A percentile compares a stretch with the other conserved stretches of the same genome.
phyloP scores from a whole-genome alignment of 1,140 invertebrate genomes.

The Drosophila nigrodunni region DNA sequence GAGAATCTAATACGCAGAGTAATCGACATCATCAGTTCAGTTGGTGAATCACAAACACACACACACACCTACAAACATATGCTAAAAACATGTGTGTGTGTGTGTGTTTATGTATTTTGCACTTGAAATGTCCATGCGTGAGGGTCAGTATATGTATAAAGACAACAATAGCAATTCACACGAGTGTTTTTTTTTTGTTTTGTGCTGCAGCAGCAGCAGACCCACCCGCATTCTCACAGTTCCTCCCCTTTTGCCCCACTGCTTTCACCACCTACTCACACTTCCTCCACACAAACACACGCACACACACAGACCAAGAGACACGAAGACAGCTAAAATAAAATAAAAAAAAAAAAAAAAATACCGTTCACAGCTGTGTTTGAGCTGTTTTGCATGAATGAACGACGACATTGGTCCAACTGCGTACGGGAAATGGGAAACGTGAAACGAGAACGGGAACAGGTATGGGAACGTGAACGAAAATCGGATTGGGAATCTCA shows the following conservation, averaged over 20 bases:
- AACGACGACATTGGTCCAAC: constrained; percentile 6
- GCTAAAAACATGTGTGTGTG: neutral
- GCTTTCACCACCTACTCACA: constrained; percentile 6
- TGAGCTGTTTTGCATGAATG: constrained; percentile 56
- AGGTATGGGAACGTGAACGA: too few relatives aligned
- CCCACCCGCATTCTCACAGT: neutral
- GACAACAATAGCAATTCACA: constrained; percentile 14
- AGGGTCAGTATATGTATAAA: constrained; percentile 16
- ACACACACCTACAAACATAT: neutral
- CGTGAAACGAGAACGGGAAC: neutral
- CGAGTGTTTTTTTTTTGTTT: neutral
- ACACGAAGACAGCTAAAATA: too few relatives aligned
- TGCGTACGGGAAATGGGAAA: constrained; percentile 2
- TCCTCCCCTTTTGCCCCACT: neutral
- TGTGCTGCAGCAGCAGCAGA: neutral
- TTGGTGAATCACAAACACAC: constrained; percentile 17
- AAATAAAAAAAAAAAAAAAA: too few relatives aligned
- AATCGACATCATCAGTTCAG: constrained; percentile 26
- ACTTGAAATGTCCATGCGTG: constrained; percentile 29
- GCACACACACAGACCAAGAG: neutral
- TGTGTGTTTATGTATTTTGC: constrained; percentile 12
- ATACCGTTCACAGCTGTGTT: constrained; percentile 22
- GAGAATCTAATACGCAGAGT: constrained; percentile 12
- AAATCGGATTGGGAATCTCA: constrained; percentile 84
- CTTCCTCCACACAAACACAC: neutral